These are phyloP conservation scores for Theretra japonica DNA, from an alignment of 2,888 invertebrate genomes.

Conservation along the genomic window DNA sequence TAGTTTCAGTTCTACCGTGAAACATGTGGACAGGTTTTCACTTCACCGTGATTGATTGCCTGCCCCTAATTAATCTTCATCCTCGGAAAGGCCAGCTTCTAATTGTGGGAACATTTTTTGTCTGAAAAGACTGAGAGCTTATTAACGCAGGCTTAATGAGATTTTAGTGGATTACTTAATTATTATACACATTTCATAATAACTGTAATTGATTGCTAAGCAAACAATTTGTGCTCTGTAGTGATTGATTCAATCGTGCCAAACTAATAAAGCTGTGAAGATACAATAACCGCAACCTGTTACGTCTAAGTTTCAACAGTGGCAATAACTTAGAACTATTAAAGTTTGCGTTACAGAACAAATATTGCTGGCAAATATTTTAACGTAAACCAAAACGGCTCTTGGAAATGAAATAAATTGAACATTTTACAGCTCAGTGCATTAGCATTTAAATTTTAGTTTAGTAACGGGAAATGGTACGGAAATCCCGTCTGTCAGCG, in stretches of 20 bases:
- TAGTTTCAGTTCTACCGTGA: conserved; percentile 23
- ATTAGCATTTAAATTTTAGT: background rate
- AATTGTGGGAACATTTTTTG: conserved; percentile 4
- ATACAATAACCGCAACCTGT: background rate
- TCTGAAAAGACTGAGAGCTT: no score
- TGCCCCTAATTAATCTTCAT: conserved; percentile 22
- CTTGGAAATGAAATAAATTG: no score
- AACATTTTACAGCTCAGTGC: no score
- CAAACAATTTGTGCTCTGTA: background rate
- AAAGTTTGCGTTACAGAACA: no score
- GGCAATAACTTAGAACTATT: background rate
- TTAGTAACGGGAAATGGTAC: background rate
- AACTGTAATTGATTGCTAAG: no score
- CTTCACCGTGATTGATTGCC: conserved; percentile 21
- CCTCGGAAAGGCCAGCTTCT: background rate
- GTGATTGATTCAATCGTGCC: background rate
- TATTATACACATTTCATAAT: background rate
- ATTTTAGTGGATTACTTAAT: background rate
- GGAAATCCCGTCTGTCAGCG: background rate
- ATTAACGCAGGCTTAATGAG: background rate
- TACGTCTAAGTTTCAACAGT: background rate
- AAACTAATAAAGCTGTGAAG: background rate
- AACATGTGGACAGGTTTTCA: conserved; percentile 23
- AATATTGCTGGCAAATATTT: no score
- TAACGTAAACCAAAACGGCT: no score